Percentiles rank a stretch among this genome's conserved stretches.
phyloP scores from a whole-genome alignment of 1,140 invertebrate species.

The Uloborus diversus region DNA sequence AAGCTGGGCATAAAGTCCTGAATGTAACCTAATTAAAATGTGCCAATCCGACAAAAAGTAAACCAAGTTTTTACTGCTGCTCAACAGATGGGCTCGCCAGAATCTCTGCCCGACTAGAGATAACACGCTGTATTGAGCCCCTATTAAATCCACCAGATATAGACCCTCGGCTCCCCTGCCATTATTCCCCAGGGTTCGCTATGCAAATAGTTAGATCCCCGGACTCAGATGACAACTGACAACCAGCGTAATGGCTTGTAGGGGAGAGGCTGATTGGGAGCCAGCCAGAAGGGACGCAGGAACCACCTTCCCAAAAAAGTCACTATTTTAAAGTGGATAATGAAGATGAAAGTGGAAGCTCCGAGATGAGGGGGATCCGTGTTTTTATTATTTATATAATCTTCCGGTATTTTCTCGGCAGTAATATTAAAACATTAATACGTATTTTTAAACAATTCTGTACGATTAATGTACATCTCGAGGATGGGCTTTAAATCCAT shows the following conservation, averaged over 20 bases:
- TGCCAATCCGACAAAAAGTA: slow-evolving; percentile 45
- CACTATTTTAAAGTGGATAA: slow-evolving; percentile 34
- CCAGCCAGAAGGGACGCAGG: not conserved
- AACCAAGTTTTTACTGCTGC: slow-evolving; percentile 41
- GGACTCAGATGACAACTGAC: slow-evolving; percentile 52
- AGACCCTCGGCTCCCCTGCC: slow-evolving; percentile 37
- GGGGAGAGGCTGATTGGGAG: slow-evolving; percentile 29
- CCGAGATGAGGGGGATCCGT: no score
- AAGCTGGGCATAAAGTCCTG: not conserved
- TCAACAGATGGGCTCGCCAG: slow-evolving; percentile 49
- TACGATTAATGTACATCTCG: no score
- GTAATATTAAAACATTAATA: no score
- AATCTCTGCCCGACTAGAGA: slow-evolving; percentile 45
- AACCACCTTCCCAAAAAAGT: slow-evolving; percentile 1
- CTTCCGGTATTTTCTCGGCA: no score
- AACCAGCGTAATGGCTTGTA: slow-evolving; percentile 45
- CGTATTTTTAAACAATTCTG: no score
- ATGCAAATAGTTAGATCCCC: slow-evolving; percentile 54
- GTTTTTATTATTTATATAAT: no score
- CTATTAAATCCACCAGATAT: slow-evolving; percentile 54
- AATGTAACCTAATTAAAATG: slow-evolving; percentile 28
- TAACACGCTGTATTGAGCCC: slow-evolving; percentile 52
- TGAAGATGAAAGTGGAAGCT: slow-evolving; percentile 36
- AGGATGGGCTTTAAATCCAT: no score
- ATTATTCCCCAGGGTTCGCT: slow-evolving; percentile 21